Evolutionary conservation across 2,797 vertebrate genomes (phyloP).

Genomic region (Phaenicophaeus curvirostris): DNA sequence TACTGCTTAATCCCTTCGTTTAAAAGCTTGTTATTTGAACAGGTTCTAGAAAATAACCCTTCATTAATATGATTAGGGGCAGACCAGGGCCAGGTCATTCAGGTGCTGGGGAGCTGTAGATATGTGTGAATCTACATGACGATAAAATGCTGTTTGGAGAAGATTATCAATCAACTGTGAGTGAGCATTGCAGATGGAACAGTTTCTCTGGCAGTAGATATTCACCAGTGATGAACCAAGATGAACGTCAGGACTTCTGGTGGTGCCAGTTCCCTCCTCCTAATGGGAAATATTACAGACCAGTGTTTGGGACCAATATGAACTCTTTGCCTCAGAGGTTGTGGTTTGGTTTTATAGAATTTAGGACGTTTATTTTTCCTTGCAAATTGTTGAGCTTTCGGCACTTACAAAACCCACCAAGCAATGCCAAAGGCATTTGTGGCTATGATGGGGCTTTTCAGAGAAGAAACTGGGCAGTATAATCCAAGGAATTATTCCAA

Average conservation of each 20-base stretch:
- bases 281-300: neutral
- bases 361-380: neutral
- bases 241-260: neutral
- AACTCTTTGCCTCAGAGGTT: neutral
- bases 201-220: neutral
- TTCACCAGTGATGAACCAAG: neutral
- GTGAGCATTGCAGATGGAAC: neutral
- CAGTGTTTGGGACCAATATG: neutral
- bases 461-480: neutral
- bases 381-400: neutral
- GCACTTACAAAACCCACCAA: neutral
- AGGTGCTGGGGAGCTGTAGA: neutral
- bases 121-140: neutral
- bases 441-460: neutral
- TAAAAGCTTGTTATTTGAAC: conserved; percentile 4
- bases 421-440: neutral
- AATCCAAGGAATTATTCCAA: neutral
- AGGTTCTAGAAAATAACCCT: conserved; percentile 28
- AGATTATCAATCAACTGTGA: neutral
- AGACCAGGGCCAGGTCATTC: neutral
- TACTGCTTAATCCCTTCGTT: neutral
- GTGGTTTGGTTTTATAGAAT: neutral
- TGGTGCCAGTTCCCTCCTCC: neutral
- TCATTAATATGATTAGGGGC: neutral
- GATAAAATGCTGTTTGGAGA: neutral